phyloP scores from a whole-genome alignment of 2,888 invertebrate genomes.

The Tiphia femorata region DNA sequence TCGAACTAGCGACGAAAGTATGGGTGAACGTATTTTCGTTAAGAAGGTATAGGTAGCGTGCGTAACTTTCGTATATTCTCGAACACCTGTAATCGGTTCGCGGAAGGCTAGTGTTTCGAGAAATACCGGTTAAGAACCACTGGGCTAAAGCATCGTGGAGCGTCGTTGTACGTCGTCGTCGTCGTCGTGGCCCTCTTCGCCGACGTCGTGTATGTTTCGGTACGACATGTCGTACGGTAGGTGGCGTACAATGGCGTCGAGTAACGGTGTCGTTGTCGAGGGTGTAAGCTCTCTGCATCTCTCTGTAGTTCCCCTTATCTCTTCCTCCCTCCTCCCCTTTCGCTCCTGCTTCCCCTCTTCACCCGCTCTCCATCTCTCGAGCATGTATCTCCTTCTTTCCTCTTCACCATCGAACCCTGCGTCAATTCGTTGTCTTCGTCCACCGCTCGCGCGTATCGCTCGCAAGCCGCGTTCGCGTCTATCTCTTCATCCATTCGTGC shows the following conservation, averaged over 20 bases:
- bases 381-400: neutral
- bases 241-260: constrained; percentile 41
- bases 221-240: constrained; percentile 42
- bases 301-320: no score
- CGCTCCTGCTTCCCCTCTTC: constrained; percentile 6
- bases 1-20: no score
- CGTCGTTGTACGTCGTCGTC: no score
- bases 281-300: constrained; percentile 33
- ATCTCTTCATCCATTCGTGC: constrained; percentile 1
- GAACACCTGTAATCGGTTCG: no score
- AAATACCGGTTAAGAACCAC: no score
- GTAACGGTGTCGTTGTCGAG: constrained; percentile 50
- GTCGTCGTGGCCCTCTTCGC: constrained; percentile 2
- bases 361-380: constrained; percentile 1
- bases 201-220: constrained; percentile 38
- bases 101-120: no score
- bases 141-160: no score
- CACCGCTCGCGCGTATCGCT: neutral
- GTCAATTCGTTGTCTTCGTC: no score
- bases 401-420: neutral
- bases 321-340: no score
- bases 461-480: neutral
- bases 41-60: no score
- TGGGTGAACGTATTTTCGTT: no score
- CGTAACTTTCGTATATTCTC: no score